Evolutionary conservation across 2,113 vertebrate genomes (phyloP), one percentile per base, ranked within the genome.

Genomic region (Synchiropus splendidus): DNA sequence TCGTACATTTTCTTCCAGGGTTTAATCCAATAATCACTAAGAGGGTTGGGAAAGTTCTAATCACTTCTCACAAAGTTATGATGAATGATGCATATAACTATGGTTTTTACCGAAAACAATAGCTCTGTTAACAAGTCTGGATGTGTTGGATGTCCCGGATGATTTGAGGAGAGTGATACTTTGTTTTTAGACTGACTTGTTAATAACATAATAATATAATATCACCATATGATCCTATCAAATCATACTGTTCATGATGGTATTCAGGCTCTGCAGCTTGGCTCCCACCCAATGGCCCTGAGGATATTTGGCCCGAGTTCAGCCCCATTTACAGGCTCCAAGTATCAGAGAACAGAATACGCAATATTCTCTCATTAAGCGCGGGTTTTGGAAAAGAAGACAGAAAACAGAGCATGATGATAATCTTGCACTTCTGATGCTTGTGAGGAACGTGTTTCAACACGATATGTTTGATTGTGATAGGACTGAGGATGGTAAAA

Each of bases 21-120:
- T 66, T 76, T 55, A 76, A 71, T 45, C 56, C 50, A 72, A 58
- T 78, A 70, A 78, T 76, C 70, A 46, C 27, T 64, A 64, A 72
- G 65, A 76, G 67, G 72, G 55, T 68, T 66, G 61, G 58, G 54
- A 53, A 55, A 67, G 61, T 72, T 70, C 56, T 70, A 70, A 78
- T 76, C 72, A 74, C 70, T 63, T 60, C 49, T 42, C 72, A 63
- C 62, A 67, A 34, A 67, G 75, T 69, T 55, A 64, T 48, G 43
- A 31, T 32, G 42, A 68, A 67, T 58, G 43, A 62, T 48, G 63
- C 51, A 52, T 67, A 44, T 58, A 48, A 48, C 18, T 59, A 30
- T 16, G 31, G 43, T 1, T 1, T 21, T 64, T 50, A 48, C 42
- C 62, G 30, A 46, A 45, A 57, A 54, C 16, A 69, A 52, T 45